Evolutionary conservation across 2,113 vertebrate species (phyloP), one percentile per base, ranked within the genome.

Genomic region (Antennarius striatus): DNA sequence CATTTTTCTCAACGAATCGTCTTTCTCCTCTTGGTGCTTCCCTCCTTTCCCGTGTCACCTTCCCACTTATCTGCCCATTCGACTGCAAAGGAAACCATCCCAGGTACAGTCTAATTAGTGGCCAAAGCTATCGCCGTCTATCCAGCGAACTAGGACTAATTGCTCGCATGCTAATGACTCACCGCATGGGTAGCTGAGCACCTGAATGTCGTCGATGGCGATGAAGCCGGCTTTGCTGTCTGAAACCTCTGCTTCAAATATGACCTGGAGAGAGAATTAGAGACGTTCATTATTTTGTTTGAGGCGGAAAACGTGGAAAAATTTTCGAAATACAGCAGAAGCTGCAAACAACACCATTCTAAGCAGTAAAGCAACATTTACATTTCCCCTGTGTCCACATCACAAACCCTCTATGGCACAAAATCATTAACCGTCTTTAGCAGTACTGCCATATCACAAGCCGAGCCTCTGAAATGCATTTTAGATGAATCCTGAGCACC

Each of bases 121-220:
- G 84, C 85, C 85, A 87, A 49, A 88, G 75, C 85, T 81, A 89
- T 72, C 84, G 84, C 78, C 82, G 65, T 83, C 90, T 90, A 89
- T 83, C 77, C 92, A 91, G 83, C 75, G 70, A 79, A 66, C 83
- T 85, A 83, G 89, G 89, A 91, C 91, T 93, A 94, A 94, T 93
- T 86, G 90, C 82, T 74, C 79, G 90, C 90, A 92, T 92, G 90
- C 92, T 91, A 92, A 89, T 83, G 82, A 94, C 97, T 95, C 93
- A 99, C 98, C 97, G 75, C 98, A 99, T 58, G 98, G 98, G 84
- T 99, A 99, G 89, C 97, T 99, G 86, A 99, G 85, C 72, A 99
- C 98, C 91, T 99, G 96, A 87, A 99, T 95, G 89, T 99, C 96
- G 90, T 99, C 97, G 71, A 99, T 95, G 89, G 96, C 97, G 80